These are phyloP conservation scores for Minunthozetes semirufus DNA, from an alignment of 2,888 invertebrate species.

Conservation along the genomic window DNA sequence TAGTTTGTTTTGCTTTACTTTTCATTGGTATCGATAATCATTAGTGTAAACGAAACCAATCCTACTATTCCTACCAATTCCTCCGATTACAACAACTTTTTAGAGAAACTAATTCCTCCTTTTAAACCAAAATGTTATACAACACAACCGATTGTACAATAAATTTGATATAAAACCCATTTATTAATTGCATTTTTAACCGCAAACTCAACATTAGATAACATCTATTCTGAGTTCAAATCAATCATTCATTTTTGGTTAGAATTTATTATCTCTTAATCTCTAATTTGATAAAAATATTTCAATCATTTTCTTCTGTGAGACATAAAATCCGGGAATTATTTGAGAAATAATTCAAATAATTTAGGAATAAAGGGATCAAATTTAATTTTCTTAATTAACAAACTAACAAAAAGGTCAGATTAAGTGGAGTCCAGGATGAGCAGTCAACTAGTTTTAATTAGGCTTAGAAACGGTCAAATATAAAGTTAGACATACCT, in stretches of 20 bases:
- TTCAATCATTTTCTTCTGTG: no score
- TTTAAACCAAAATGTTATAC: neutral
- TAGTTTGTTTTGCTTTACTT: neutral
- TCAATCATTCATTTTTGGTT: neutral
- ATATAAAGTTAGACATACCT: neutral
- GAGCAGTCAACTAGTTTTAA: neutral
- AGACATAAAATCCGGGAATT: no score
- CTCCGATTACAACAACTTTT: neutral
- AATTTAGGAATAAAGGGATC: no score
- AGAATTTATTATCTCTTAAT: no score
- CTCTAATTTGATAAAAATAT: no score
- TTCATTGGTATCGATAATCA: slow-evolving; percentile 4
- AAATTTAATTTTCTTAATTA: no score
- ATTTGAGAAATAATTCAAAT: no score
- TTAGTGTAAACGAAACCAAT: neutral
- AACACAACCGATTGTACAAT: neutral
- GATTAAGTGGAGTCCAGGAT: no score
- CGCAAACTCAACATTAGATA: neutral
- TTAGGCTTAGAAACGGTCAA: neutral
- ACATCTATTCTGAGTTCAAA: neutral
- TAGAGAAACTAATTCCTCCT: neutral
- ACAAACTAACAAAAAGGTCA: no score
- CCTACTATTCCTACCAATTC: neutral
- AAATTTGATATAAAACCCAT: neutral
- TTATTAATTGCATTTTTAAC: neutral